Percentiles rank a stretch among this genome's conserved stretches.
Evolutionary conservation across 2,888 invertebrate species (phyloP).

Genomic region (Acanthopleura granulata): DNA sequence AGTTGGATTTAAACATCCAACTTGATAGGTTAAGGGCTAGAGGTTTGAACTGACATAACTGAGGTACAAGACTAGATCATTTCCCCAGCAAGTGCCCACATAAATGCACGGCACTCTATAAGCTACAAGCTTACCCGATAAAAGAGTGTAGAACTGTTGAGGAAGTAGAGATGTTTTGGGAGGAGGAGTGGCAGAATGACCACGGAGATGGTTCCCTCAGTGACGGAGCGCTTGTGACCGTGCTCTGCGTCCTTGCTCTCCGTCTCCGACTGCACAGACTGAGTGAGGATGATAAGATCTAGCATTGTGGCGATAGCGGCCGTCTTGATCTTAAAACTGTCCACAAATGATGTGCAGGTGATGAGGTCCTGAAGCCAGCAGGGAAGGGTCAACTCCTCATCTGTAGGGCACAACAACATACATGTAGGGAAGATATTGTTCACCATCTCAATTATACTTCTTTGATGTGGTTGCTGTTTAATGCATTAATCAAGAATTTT

Average conservation of each 20-base stretch:
- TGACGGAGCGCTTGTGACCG: conserved; percentile 31
- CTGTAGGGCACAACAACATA: conserved; percentile 30
- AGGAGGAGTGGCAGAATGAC: conserved; percentile 80
- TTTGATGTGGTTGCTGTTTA: too few relatives aligned
- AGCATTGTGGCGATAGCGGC: conserved; percentile 80
- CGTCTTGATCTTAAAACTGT: conserved; percentile 72
- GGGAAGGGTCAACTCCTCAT: conserved; percentile 66
- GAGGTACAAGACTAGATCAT: too few relatives aligned
- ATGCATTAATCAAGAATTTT: too few relatives aligned
- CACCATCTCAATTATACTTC: too few relatives aligned
- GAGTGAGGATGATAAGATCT: conserved; percentile 78
- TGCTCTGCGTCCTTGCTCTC: conserved; percentile 34
- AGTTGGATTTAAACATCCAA: too few relatives aligned
- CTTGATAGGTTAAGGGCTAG: too few relatives aligned
- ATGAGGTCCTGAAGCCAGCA: conserved; percentile 81
- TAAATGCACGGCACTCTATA: too few relatives aligned
- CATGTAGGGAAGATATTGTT: too few relatives aligned
- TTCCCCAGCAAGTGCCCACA: too few relatives aligned
- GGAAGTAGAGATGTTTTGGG: conserved; percentile 77
- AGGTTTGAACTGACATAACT: too few relatives aligned
- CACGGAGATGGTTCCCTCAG: conserved; percentile 73
- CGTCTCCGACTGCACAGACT: conserved; percentile 68
- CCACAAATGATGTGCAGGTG: conserved; percentile 78
- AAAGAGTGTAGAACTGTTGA: conserved; percentile 79
- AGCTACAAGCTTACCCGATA: conserved; percentile 74